These are phyloP conservation scores for Cosmopolites sordidus DNA, from an alignment of 2,888 invertebrate species.

Conservation along the genomic window DNA sequence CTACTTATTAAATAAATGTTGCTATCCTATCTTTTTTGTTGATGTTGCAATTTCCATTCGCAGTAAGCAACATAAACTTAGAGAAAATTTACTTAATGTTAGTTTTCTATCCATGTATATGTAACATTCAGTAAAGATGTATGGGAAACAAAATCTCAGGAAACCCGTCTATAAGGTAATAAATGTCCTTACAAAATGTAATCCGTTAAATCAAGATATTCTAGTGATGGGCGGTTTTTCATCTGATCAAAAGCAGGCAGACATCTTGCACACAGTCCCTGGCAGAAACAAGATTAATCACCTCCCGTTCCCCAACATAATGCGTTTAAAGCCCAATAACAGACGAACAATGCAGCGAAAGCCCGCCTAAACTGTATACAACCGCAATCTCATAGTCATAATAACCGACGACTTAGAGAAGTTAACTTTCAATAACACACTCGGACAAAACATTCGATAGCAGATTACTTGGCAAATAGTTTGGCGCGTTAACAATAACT, in stretches of 20 bases:
- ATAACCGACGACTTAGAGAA: constrained; percentile 7
- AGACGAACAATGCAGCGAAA: not conserved
- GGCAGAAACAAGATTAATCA: not conserved
- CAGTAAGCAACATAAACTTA: too few relatives aligned
- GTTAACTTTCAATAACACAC: constrained; percentile 20
- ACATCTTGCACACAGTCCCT: not conserved
- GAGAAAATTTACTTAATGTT: too few relatives aligned
- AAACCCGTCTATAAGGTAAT: too few relatives aligned
- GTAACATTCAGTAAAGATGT: too few relatives aligned
- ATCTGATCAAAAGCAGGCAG: not conserved
- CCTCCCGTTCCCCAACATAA: not conserved
- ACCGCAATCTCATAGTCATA: constrained; percentile 1
- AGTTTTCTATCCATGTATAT: too few relatives aligned
- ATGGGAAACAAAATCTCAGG: too few relatives aligned
- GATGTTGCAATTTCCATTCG: too few relatives aligned
- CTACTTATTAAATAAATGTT: too few relatives aligned
- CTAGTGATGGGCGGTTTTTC: too few relatives aligned
- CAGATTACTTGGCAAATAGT: constrained; percentile 17
- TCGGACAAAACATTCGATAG: constrained; percentile 16
- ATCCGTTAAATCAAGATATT: too few relatives aligned
- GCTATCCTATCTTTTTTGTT: too few relatives aligned
- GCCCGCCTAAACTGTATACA: not conserved
- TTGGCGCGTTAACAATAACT: constrained; percentile 13
- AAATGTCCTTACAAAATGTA: too few relatives aligned
- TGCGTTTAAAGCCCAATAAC: not conserved